Evolutionary conservation across 92 coral and sea anemone genomes (phyloP).

Genomic region (Palythoa caribaeorum): DNA sequence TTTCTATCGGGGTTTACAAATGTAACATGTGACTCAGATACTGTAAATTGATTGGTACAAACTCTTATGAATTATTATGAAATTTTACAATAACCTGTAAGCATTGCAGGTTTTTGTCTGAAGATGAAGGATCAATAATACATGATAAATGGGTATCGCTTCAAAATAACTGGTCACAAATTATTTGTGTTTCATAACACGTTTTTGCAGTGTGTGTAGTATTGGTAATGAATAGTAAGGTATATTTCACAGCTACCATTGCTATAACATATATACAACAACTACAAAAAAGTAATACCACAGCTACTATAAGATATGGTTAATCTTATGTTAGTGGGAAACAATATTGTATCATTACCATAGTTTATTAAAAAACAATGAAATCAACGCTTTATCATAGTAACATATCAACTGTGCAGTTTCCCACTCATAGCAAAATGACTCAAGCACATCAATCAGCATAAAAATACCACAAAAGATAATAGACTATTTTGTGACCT

Average conservation of each 20-base stretch:
- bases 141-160: neutral
- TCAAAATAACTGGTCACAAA: conserved; percentile 5
- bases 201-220: neutral
- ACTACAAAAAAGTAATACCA: conserved; percentile 12
- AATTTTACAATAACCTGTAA: too few relatives aligned
- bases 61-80: too few relatives aligned
- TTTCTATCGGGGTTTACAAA: too few relatives aligned
- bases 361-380: too few relatives aligned
- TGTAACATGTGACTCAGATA: too few relatives aligned
- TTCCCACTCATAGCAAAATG: conserved; percentile 9
- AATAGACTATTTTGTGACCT: neutral
- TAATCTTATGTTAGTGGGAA: conserved; percentile 10
- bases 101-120: too few relatives aligned
- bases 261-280: conserved; percentile 4
- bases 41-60: too few relatives aligned
- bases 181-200: neutral
- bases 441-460: neutral
- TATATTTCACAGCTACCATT: conserved; percentile 2
- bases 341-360: neutral
- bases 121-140: neutral
- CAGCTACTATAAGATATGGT: conserved; percentile 2
- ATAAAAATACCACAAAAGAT: too few relatives aligned
- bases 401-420: conserved; percentile 3
- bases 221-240: neutral
- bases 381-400: neutral